Evolutionary conservation across 2,888 invertebrate genomes (phyloP).

Genomic region (Buathra laborator): DNA sequence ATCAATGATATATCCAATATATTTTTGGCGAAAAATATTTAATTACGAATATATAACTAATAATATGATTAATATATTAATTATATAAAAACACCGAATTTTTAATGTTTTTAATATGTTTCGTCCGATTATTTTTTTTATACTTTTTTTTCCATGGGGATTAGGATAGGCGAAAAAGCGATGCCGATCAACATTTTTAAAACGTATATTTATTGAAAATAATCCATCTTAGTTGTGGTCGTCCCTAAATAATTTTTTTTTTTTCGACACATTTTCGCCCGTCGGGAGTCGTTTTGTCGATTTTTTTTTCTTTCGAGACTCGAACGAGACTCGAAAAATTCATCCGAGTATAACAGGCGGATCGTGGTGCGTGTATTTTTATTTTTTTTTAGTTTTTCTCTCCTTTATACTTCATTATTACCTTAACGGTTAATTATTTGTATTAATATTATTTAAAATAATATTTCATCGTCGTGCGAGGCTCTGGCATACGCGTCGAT

Average conservation of each 20-base stretch:
- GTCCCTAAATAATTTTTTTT: slow-evolving; percentile 66
- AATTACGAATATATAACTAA: no score
- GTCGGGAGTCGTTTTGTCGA: slow-evolving; percentile 64
- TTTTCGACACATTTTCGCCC: slow-evolving; percentile 55
- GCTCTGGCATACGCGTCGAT: slow-evolving; percentile 45
- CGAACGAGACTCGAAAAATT: slow-evolving; percentile 10
- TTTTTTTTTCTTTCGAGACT: slow-evolving; percentile 22
- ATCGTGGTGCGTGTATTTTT: slow-evolving; percentile 36
- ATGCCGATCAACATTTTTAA: slow-evolving; percentile 58
- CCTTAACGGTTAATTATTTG: slow-evolving; percentile 54
- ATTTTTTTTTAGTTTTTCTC: slow-evolving; percentile 33
- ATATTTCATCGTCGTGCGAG: slow-evolving; percentile 45
- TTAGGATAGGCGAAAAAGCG: background rate
- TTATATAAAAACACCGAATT: no score
- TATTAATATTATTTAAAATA: slow-evolving; percentile 58
- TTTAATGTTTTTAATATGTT: no score
- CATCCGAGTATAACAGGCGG: slow-evolving; percentile 20
- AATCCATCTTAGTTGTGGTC: slow-evolving; percentile 70
- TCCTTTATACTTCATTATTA: slow-evolving; percentile 23
- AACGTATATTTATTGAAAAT: slow-evolving; percentile 75
- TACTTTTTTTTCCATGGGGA: background rate
- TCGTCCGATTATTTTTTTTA: no score
- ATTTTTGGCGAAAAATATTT: no score
- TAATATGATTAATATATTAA: no score
- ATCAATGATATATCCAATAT: no score